These are phyloP conservation scores for Smithornis capensis DNA, from an alignment of 2,113 vertebrate genomes.

Conservation along the genomic window DNA sequence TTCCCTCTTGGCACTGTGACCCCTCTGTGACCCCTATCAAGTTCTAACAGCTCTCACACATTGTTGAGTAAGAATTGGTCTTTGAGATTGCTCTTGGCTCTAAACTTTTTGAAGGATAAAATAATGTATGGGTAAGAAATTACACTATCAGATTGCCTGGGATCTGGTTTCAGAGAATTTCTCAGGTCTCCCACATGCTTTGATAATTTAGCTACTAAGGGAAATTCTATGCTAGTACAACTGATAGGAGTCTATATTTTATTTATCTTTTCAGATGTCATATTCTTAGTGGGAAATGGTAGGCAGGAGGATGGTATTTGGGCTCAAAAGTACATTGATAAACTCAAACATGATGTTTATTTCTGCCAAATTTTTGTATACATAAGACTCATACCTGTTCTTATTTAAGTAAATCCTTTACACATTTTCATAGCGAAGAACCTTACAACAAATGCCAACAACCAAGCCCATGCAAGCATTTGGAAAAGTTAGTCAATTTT, in stretches of 20 bases:
- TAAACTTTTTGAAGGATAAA: neutral
- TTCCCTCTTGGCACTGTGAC: neutral
- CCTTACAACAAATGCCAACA: neutral
- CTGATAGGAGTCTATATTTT: neutral
- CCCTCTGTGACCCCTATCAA: no score
- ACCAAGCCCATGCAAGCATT: neutral
- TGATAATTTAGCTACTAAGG: neutral
- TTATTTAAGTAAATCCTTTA: neutral
- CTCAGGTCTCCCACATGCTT: neutral
- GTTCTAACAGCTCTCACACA: neutral
- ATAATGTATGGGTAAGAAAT: neutral
- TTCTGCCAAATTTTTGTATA: neutral
- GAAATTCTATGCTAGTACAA: neutral
- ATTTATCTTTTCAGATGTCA: neutral
- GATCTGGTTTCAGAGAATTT: neutral
- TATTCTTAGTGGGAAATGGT: neutral
- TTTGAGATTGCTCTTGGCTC: neutral
- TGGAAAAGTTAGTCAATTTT: constrained; percentile 8
- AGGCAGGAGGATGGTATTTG: neutral
- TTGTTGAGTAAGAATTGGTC: neutral
- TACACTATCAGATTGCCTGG: neutral
- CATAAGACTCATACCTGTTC: neutral
- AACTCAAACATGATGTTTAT: neutral
- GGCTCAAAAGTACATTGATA: neutral
- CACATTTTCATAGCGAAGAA: neutral